Evolutionary conservation across 2,888 invertebrate species (phyloP), one percentile per base, ranked within the genome.

Genomic region (Pseudococcus longispinus): DNA sequence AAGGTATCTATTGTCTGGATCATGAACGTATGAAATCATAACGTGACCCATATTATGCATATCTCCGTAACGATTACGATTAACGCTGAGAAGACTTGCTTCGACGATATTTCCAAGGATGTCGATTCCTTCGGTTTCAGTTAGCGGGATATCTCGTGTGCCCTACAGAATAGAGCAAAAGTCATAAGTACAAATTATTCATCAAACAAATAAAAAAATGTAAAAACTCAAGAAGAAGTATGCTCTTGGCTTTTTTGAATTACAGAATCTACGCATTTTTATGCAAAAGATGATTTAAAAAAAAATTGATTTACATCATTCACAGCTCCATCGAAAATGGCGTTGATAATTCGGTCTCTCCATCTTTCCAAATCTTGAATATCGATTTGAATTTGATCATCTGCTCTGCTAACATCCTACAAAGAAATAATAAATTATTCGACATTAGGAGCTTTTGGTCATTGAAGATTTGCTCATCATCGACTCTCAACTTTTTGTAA

Each of bases 21-120:
- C 96, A 90, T 96, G 96, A 3, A 94, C 91, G 90, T 94, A 94
- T 0, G 95, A 93, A 88, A 96, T 93, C 90, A 95, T 92, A 6
- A 95, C 93, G 90, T 96, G 96, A 0, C 96, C 96, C 91, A 94
- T 92, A 91, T 96, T 96, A 91, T 97, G 96, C 60, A 96, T 89
- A 90, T 96, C 94, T 0, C 96, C 96, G 90, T 96, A 96, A 90
- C 94, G 92, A 51, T 91, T 91, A 2, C 92, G 91, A 91, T 96
- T 96, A 6, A 93, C 93, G 80, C 95, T 94, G 74, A 96, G 90
- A 88, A 93, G 92, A 44, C 94, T 94, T 0, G 95, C 92, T 91
- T 96, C 96, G 90, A 96, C 91, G 89, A 96, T 92, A 90, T 96
- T 95, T 13, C 96, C 96, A 26, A 97, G 91, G 9, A 93, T 91